Base-by-base conservation (phyloP, 2,888 invertebrate species). In the Anoplius nigerrimus region DNA sequence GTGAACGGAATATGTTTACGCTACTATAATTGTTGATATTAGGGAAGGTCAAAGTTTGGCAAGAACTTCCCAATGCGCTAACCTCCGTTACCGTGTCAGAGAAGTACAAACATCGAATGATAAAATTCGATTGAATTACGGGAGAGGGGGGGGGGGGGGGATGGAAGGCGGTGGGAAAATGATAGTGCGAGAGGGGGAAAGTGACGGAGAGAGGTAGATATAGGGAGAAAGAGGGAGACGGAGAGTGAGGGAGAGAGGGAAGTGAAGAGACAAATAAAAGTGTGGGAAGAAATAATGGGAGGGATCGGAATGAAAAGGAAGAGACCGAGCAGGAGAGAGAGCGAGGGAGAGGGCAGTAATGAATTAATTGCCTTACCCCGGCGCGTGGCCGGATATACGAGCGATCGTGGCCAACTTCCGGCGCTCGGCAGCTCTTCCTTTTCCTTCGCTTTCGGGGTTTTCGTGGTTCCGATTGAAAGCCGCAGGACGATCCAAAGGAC, bases 291-390 rank as follows among this genome's bases (percentile, higher is more conserved):
- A 48, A 20, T 54, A 56, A 1, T 34, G 11, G 34, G 11, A 34
- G 34, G 34, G 34, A 34, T 11, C 34, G 4, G 34, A 34, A 3
- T 6, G 8, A 11, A 13, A 34, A 6, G 6, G 34, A 56, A 8
- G n/a, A 43, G 34, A 34, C 21, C 56, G 13, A 43, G 18, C 34
- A 27, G 20, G 11, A 60, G 27, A 48, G 52, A 16, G 11, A 20
- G 20, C 20, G 21, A 11, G 60, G 11, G 34, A 34, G 55, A 70
- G 73, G 73, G 74, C 74, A 80, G 82, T 86, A 88, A 87, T 88
- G 87, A 87, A 88, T 87, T 88, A 87, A 88, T 88, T 86, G 87
- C 79, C 72, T 68, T 80, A 73, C 66, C 74, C 66, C 72, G 84
- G 66, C 88, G 84, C 88, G 87, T 86, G 87, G 59, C 84, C 84